Conservation (phyloP, 2,113 vertebrate species). For the Percopsis transmontana region DNA sequence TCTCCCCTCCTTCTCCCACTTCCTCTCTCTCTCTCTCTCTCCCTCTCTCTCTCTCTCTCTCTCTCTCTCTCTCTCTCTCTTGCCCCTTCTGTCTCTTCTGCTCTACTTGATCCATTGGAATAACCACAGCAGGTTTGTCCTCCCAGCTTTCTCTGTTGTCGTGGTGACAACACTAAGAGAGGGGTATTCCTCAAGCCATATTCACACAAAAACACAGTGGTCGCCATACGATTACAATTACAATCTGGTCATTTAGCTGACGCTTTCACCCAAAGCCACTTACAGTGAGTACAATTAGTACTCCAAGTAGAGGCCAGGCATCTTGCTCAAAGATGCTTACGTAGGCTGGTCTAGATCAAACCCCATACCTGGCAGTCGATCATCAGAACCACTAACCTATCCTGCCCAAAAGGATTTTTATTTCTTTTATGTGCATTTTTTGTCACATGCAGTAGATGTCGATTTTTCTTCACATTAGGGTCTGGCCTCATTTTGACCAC, state of each 20-base stretch:
- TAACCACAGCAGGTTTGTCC: slow-evolving; percentile 53
- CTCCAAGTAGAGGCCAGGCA: too few species aligned
- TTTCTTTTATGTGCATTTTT: slow-evolving; percentile 34
- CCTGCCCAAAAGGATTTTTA: background rate
- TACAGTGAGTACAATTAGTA: too few species aligned
- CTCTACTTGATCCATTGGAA: slow-evolving; percentile 60
- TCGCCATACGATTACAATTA: too few species aligned
- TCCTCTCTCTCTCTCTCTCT: background rate
- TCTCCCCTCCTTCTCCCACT: slow-evolving; percentile 30
- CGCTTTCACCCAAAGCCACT: too few species aligned
- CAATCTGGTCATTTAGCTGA: too few species aligned
- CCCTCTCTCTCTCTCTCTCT: slow-evolving; percentile 8
- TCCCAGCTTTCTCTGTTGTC: slow-evolving; percentile 62
- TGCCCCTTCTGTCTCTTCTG: slow-evolving; percentile 35
- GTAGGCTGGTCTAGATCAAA: too few species aligned
- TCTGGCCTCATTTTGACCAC: slow-evolving; percentile 66
- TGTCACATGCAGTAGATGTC: slow-evolving; percentile 46
- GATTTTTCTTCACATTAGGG: slow-evolving; percentile 37
- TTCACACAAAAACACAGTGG: background rate
- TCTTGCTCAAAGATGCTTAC: too few species aligned
- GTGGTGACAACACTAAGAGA: slow-evolving; percentile 44
- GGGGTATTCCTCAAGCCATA: slow-evolving; percentile 56
- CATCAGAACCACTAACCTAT: too few species aligned
- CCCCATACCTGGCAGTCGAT: too few species aligned
- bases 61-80: slow-evolving; percentile 30